Evolutionary conservation across 2,113 vertebrate genomes (phyloP).

Genomic region (Psephotus haematonotus): DNA sequence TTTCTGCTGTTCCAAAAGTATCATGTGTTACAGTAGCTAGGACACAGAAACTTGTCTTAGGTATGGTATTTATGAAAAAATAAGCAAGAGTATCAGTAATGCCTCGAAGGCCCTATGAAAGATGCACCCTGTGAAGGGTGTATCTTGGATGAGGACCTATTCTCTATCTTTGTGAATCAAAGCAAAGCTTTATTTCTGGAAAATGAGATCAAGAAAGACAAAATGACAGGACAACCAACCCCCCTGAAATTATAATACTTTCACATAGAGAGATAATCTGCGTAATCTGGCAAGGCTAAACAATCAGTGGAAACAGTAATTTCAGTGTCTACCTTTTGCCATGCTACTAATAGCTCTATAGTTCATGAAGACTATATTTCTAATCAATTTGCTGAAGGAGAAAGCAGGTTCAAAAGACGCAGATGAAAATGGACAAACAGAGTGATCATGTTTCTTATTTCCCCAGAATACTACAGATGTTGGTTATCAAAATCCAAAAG

Average conservation of each 20-base stretch:
- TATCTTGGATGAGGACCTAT: neutral
- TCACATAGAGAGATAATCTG: neutral
- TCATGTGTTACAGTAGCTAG: neutral
- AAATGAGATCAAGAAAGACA: neutral
- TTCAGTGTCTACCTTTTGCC: neutral
- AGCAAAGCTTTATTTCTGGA: neutral
- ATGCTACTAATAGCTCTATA: neutral
- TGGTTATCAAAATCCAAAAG: neutral
- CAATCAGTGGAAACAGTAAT: neutral
- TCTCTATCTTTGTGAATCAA: neutral
- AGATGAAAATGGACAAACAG: neutral
- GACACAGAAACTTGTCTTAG: neutral
- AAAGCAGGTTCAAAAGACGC: neutral
- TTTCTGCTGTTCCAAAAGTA: neutral
- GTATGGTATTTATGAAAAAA: neutral
- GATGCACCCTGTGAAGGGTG: rapidly evolving
- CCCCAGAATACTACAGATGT: neutral
- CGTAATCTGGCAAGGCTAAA: neutral
- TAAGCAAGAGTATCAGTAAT: neutral
- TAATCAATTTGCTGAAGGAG: neutral
- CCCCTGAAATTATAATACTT: neutral
- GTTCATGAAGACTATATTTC: neutral
- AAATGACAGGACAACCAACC: neutral
- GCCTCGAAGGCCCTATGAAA: neutral
- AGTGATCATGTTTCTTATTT: neutral